Base-by-base conservation (phyloP, 1,140 invertebrate genomes). In the Notospermus geniculatus region DNA sequence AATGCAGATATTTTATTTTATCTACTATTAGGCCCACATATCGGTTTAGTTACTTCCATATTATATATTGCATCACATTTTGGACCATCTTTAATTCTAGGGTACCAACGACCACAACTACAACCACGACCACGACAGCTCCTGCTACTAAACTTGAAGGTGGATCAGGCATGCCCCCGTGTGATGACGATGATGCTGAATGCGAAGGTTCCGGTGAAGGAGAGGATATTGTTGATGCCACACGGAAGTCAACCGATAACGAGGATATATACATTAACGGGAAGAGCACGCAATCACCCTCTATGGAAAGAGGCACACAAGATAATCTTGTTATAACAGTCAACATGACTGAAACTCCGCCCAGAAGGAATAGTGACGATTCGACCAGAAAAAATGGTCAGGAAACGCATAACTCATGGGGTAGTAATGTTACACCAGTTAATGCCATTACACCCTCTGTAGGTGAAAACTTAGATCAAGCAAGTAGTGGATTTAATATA, bases 151-250 rank as follows among this genome's bases (percentile, higher is more conserved):
- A 39, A 17, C 15, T 17, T 19, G n/a, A 22, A 13, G 11, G 25
- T 11, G 28, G 28, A 36, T 57, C 56, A 15, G 56, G 56, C 19
- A 23, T 32, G 25, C 15, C 19, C 7, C 56, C 56, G 7, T 57
- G 56, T 43, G 56, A 57, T 9, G 56, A 57, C 9, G 56, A 57
- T 25, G 56, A 57, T 22, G 30, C 25, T 2, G 56, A 57, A 15
- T 57, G 56, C 30, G 56, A 57, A 15, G 28, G 19, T 2, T 57
- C 28, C 5, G 46, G 46, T 27, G 25, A 27, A 5, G 46, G 46
- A 23, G 46, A 50, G n/a, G 46, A 7, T 23, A 19, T 27, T n/a
- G 25, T 50, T 4, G 46, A 50, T n/a, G 25, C 46, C 4, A 23
- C 46, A 50, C 46, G 5, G 9, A 19, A 50, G n/a, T 19, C 19